Base-by-base conservation (phyloP, 2,113 vertebrate species). In the Silurus meridionalis region DNA sequence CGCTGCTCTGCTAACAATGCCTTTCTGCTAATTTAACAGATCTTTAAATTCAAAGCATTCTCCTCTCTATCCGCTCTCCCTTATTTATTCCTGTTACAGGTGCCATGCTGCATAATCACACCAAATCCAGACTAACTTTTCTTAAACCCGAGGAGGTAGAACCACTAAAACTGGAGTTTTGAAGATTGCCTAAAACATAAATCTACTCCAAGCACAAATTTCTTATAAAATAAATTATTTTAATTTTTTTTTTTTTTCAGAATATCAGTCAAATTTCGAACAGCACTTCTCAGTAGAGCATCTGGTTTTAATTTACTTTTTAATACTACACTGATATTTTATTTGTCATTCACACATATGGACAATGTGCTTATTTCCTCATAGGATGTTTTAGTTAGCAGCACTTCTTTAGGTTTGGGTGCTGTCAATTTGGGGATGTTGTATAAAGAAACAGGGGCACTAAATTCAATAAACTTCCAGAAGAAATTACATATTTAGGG, bases 41-140 rank as follows among this genome's bases (percentile, higher is more conserved):
- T 83, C 67, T 83, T 89, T 78, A 80, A 87, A 88, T 81, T 86
- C 84, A 86, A 88, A 86, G 89, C 72, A 86, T 86, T 88, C 69
- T 89, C 74, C 46, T 77, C 28, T 80, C 83, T 67, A 74, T 61
- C 77, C 75, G 55, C 58, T 66, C 72, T 86, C 57, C 55, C 82
- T 48, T 37, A 58, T 61, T 50, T 86, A 77, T 86, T 79, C 25
- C 50, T 85, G 66, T 66, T 25, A 80, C 86, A 86, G 83, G 80
- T 89, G 88, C 63, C n/a, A 4, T 53, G 19, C 7, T 2, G 7
- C 60, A 37, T 23, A 67, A 53, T 48, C 66, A 28, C 75, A 79
- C 79, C 79, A 87, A 48, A 86, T 53, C 67, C 37, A 77, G 6
- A 50, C 25, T 37, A 74, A 82, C 10, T 8, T 60, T 75, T 84